Conservation (phyloP, 1,140 invertebrate species). For the Wasmannia auropunctata region DNA sequence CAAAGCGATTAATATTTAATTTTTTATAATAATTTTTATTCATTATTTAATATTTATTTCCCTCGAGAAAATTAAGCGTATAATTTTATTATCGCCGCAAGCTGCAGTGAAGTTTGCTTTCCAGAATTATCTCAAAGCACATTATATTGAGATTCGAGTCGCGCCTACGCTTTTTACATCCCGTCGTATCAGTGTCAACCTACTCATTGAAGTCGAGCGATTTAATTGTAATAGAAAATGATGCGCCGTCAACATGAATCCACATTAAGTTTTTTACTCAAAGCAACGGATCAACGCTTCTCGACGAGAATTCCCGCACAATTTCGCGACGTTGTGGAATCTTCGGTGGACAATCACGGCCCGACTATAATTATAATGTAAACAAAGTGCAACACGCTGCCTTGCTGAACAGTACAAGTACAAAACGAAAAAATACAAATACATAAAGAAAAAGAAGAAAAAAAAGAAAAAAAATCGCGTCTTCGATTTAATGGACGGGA, state of each 20-base stretch:
- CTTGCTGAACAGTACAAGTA: conserved; percentile 86
- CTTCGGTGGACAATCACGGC: conserved; percentile 81
- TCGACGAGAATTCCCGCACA: conserved; percentile 45
- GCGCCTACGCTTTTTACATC: conserved; percentile 15
- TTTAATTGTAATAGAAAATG: conserved; percentile 33
- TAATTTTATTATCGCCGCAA: not conserved
- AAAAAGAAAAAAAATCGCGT: conserved; percentile 76
- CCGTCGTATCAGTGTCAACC: not conserved
- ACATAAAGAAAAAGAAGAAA: conserved; percentile 78
- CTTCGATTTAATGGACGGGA: conserved; percentile 84
- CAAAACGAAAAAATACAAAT: conserved; percentile 85
- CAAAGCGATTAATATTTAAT: not conserved
- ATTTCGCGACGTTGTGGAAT: conserved; percentile 78
- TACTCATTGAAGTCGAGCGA: conserved; percentile 2
- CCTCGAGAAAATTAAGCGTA: not conserved
- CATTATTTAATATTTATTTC: not conserved
- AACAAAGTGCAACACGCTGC: conserved; percentile 86
- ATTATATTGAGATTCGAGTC: conserved; percentile 45
- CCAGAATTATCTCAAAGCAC: not conserved
- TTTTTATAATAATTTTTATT: not conserved
- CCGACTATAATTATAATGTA: conserved; percentile 84
- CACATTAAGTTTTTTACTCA: conserved; percentile 42
- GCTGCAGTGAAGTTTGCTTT: not conserved
- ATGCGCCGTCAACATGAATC: conserved; percentile 15
- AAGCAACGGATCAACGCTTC: conserved; percentile 34